Base-by-base conservation (phyloP, 23 tunicate species). In the Halocynthia aurantium region DNA sequence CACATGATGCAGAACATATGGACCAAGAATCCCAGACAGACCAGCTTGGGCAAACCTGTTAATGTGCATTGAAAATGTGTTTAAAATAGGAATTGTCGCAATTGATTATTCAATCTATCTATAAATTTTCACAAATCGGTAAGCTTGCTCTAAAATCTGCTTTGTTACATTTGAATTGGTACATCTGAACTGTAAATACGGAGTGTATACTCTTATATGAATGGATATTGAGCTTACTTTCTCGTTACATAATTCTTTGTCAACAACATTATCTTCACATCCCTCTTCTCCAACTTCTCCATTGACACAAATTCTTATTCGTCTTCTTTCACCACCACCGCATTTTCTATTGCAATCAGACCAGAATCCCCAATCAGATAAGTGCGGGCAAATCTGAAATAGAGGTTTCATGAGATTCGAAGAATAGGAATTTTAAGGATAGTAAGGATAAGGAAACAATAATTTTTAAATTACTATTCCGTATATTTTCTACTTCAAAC, bases 1-100 rank as follows among this genome's bases (percentile, higher is more conserved):
- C 78, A 18, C 78, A 74, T 13, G 78, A 74, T 74, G 55, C 78
- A 52, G 78, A 74, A 54, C 78, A 74, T 8, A n/a, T 0, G 0
- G 78, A 74, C 78, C 78, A 74, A 8, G 31, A 19, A 44, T 54
- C 60, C 78, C 78, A 74, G 22, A 54, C 18, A n/a, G 87, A 53
- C 85, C 90, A 85, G 17, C 55, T 55, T 53, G 97, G 90, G 62
- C 97, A 91, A 18, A 87, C 50, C 97, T 91, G 61, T 8, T 22
- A 74, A 70, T 5, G 12, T 54, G 51, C 77, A 71, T 52, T 63
- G 22, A 20, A 61, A 81, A 77, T 58, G 15, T 58, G 15, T 13
- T 58, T 58, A 15, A 58, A 15, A 58, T 31, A 31, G 44, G 44
- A 31, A 31, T 4, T 31, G 44, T 31, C 44, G 4, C 44, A 0